phyloP scores from a whole-genome alignment of 2,888 invertebrate species.

The Atethmia centrago region DNA sequence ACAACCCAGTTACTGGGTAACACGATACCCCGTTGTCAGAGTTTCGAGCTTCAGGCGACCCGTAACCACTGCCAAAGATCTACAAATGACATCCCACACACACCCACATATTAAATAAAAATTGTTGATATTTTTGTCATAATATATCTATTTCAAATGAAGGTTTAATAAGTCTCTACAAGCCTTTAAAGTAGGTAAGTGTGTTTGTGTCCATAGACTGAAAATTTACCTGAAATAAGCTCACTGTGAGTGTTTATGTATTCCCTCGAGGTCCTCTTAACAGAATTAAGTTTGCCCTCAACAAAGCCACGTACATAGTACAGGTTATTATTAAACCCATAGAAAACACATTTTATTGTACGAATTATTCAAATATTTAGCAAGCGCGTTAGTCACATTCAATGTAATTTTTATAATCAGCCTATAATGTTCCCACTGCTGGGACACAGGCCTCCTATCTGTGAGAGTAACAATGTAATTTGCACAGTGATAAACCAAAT shows the following conservation, averaged over 20 bases:
- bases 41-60: too few species aligned
- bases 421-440: too few species aligned
- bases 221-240: slow-evolving; percentile 50
- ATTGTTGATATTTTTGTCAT: background rate
- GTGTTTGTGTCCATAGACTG: slow-evolving; percentile 12
- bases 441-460: too few species aligned
- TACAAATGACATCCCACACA: too few species aligned
- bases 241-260: slow-evolving; percentile 23
- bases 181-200: slow-evolving; percentile 32
- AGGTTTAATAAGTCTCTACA: slow-evolving; percentile 23
- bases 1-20: too few species aligned
- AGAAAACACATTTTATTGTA: slow-evolving; percentile 21
- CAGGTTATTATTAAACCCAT: slow-evolving; percentile 7
- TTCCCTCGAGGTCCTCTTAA: slow-evolving; percentile 49
- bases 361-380: slow-evolving; percentile 34
- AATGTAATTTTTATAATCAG: slow-evolving; percentile 54
- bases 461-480: slow-evolving; percentile 53
- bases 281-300: slow-evolving; percentile 45
- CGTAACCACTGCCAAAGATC: too few species aligned
- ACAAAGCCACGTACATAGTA: slow-evolving; percentile 31
- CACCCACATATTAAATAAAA: too few species aligned
- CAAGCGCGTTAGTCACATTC: slow-evolving; percentile 29
- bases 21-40: too few species aligned
- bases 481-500: slow-evolving; percentile 39
- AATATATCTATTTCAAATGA: background rate